Evolutionary conservation across 2,888 invertebrate species (phyloP), one percentile per base, ranked within the genome.

Genomic region (Scrobipalpa costella): DNA sequence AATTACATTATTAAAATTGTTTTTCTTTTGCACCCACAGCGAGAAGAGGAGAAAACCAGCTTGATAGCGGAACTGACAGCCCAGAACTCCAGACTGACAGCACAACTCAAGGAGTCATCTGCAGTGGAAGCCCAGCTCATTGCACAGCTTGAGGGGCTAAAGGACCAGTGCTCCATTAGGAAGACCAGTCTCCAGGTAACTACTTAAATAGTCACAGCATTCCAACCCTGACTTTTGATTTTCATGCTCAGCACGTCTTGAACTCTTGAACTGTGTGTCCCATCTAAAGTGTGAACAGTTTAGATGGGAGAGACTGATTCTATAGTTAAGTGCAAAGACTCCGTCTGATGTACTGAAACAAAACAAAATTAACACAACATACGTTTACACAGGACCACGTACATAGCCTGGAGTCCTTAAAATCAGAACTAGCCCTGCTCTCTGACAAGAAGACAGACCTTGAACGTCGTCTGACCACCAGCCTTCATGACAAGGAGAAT

Each of bases 31-130:
- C n/a, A n/a, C n/a, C n/a, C 69, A 65, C 92, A 95, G 90, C 92
- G 93, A 70, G 96, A 96, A 81, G 94, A 95, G 71, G 97, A 98
- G 74, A 97, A 97, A 81, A 94, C 95, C 67, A 92, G 93, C 67
- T 92, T 98, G 65, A 95, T 98, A 67, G 93, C 94, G 62, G 95
- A 98, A 87, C 92, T 98, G 68, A 96, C 96, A 34, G 96, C 97
- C 67, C 98, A 98, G 88, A 98, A 98, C 85, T 94, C 95, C 64
- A 92, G 97, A 68, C 93, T 98, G 58, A 96, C 97, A 8, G 93
- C 94, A 62, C 97, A 98, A 85, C 93, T 98, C 64, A 96, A 96
- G 84, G 96, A 97, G 86, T 96, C 96, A 5, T 94, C 95, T 58
- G 94, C 94, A 68, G 94, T 94, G 59, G 98, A 98, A 86, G 95